These are phyloP conservation scores for Phenganax marumi DNA, from an alignment of 92 coral and sea anemone species.

Conservation along the genomic window DNA sequence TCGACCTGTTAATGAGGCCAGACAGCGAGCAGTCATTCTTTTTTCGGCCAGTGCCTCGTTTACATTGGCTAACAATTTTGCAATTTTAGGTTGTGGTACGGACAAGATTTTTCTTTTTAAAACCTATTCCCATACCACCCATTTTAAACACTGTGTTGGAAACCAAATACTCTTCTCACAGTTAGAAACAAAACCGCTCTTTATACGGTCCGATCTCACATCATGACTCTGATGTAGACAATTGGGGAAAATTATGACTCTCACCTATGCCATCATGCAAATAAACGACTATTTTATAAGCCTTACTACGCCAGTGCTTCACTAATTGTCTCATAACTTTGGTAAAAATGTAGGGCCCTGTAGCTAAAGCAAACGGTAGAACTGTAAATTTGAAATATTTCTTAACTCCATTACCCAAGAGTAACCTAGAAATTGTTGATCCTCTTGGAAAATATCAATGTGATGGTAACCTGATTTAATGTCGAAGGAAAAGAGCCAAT, in stretches of 20 bases:
- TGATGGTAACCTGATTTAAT: slow-evolving; percentile 60
- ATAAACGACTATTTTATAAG: not conserved
- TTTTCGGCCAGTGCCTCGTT: no score
- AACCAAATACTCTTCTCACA: no score
- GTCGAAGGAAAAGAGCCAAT: slow-evolving; percentile 52
- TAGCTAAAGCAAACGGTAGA: slow-evolving; percentile 49
- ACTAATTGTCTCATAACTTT: slow-evolving; percentile 50
- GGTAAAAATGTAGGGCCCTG: slow-evolving; percentile 53
- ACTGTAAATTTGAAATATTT: slow-evolving; percentile 45
- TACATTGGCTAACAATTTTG: no score
- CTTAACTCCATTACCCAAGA: slow-evolving; percentile 30
- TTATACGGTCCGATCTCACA: no score
- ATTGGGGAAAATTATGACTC: no score
- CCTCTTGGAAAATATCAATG: slow-evolving; percentile 47
- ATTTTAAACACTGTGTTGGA: no score
- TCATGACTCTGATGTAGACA: no score
- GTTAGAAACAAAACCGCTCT: no score
- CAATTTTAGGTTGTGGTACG: no score
- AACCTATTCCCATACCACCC: no score
- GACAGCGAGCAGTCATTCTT: no score
- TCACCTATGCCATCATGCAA: slow-evolving; percentile 48
- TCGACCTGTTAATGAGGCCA: slow-evolving; percentile 52
- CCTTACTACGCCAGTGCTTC: slow-evolving; percentile 46
- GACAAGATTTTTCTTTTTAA: no score
- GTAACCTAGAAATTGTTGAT: slow-evolving; percentile 54